Base-by-base conservation (phyloP, 2,888 invertebrate species). In the Plemyria rubiginata region DNA sequence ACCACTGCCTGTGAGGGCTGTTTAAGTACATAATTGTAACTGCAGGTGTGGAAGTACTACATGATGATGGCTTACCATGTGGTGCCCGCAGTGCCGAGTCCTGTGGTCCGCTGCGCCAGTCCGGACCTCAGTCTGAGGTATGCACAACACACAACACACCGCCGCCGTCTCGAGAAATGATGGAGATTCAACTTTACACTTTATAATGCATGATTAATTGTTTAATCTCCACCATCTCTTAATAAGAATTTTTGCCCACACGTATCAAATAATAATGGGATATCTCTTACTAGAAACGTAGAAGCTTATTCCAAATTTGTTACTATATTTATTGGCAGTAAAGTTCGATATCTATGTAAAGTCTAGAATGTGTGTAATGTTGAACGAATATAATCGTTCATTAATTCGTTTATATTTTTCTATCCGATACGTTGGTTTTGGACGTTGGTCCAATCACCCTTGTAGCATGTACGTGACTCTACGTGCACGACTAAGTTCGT, bases 21-120 rank as follows among this genome's bases (percentile, higher is more conserved):
- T 22, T 3, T 2, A 15, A 43, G 15, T 13, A 13, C 15, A 15
- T 43, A 41, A 53, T 36, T 50, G 32, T 5, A 45, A 28, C 22
- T 63, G 0, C 72, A 89, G 87, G 95, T 99, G 28, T 99, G 99
- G 99, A 97, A 98, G 82, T 99, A 99, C 92, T 99, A 99, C 89
- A 95, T 99, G 76, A 97, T 98, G 13, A 97, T 99, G 93, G 98
- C 98, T 7, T 99, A 99, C 92, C 95, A 98, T 56, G 96, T 99
- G 50, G 98, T 99, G 5, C 99, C 99, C 11, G 97, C 98, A 28
- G 96, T 97, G 66, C 96, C 97, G 0, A 96, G 96, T 80, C 96
- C 97, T 0, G 95, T 98, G 38, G 94, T 98, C 53, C 95, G 98
- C 57, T 98, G 98, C 86, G 98, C 98, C 38, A 98, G 98, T 71